Percentiles rank a stretch among this genome's conserved stretches.
phyloP scores from a whole-genome alignment of 1,140 invertebrate genomes.

The Bombus sylvicola region DNA sequence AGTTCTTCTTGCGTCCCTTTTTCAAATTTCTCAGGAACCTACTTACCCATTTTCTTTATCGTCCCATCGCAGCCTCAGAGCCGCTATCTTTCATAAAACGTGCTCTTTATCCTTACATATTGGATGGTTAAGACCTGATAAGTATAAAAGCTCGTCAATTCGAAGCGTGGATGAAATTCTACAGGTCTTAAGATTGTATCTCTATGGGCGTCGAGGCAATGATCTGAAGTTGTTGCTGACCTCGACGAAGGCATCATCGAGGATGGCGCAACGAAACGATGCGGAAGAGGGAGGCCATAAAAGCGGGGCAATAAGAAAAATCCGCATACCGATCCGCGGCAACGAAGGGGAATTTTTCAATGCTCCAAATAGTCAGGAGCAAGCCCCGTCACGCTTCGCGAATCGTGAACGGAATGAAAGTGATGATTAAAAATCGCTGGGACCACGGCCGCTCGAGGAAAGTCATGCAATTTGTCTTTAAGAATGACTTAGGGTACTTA shows the following conservation, averaged over 20 bases:
- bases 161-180: neutral
- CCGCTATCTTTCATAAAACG: neutral
- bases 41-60: constrained; percentile 4
- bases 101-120: neutral
- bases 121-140: neutral
- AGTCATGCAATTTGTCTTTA: constrained; percentile 28
- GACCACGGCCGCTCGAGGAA: constrained; percentile 50
- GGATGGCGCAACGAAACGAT: constrained; percentile 47
- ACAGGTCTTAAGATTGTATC: neutral
- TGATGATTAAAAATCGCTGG: constrained; percentile 64
- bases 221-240: constrained; percentile 2
- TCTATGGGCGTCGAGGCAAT: neutral
- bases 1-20: neutral
- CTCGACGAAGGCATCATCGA: constrained; percentile 22
- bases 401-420: constrained; percentile 68
- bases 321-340: constrained; percentile 50
- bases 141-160: neutral
- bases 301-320: constrained; percentile 51
- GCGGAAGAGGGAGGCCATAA: constrained; percentile 46
- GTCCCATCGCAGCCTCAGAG: no score
- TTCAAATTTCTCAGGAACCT: neutral
- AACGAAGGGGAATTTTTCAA: constrained; percentile 72
- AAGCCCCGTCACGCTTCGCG: constrained; percentile 60
- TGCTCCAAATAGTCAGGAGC: constrained; percentile 60
- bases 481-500: neutral